Conservation (phyloP, 37 sponge, comb jelly and placozoan species). For the Beroe ovata region DNA sequence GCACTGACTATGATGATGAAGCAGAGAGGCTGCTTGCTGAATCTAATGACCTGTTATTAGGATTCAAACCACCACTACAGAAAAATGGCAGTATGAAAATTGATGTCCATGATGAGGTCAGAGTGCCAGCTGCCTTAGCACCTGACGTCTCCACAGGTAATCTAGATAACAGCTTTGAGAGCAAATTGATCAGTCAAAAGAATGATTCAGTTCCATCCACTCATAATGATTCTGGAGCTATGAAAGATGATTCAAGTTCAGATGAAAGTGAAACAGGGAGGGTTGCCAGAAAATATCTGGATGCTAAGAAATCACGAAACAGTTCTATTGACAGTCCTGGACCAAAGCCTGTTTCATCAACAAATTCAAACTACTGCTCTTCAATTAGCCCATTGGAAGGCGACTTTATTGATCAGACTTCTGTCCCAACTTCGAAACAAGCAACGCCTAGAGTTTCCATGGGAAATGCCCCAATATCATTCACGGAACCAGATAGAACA, state of each 20-base stretch:
- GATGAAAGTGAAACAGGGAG: slow-evolving; percentile 66
- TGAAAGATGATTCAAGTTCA: slow-evolving; percentile 23
- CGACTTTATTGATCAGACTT: slow-evolving; percentile 12
- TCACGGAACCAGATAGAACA: slow-evolving; percentile 25
- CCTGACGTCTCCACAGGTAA: not conserved
- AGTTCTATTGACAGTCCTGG: not conserved
- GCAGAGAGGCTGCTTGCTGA: slow-evolving; percentile 29
- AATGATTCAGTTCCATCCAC: not conserved
- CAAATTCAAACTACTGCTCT: slow-evolving; percentile 23
- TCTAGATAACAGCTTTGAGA: not conserved
- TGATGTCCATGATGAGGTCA: slow-evolving; percentile 5
- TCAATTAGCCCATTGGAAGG: slow-evolving; percentile 50
- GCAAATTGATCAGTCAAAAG: not conserved
- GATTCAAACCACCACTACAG: not conserved
- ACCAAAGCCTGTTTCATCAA: not conserved
- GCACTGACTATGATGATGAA: slow-evolving; percentile 44
- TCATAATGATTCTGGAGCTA: slow-evolving; percentile 4
- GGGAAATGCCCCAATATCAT: slow-evolving; percentile 39
- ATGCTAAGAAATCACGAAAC: slow-evolving; percentile 2
- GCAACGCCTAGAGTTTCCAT: slow-evolving; percentile 43
- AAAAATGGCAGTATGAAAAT: slow-evolving; percentile 25
- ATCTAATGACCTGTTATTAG: slow-evolving; percentile 23
- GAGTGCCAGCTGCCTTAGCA: slow-evolving; percentile 61
- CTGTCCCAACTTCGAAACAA: slow-evolving; percentile 59
- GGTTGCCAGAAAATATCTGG: slow-evolving; percentile 35